Conservation (phyloP, 2,113 vertebrate species). For the Acrocephalus arundinaceus region DNA sequence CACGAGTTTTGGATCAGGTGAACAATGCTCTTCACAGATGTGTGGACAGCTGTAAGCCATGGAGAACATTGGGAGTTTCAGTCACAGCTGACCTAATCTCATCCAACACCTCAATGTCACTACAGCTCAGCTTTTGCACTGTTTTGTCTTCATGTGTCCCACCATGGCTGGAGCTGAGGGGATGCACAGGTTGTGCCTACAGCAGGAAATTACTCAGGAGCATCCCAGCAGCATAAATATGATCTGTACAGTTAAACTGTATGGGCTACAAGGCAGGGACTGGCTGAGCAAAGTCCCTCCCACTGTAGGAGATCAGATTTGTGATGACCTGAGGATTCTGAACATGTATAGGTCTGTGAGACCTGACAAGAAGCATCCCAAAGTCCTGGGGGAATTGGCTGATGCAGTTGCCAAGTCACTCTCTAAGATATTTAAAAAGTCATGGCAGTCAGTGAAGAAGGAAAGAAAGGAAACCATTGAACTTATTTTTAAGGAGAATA, state of each 20-base stretch:
- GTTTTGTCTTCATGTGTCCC: not conserved
- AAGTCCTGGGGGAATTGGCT: not conserved
- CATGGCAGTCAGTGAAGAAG: not conserved
- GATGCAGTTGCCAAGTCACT: not conserved
- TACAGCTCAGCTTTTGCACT: not conserved
- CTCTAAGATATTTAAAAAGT: not conserved
- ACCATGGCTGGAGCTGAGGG: not conserved
- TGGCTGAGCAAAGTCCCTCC: not conserved
- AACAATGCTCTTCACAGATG: not conserved
- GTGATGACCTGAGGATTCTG: not conserved
- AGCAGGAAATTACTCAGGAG: not conserved
- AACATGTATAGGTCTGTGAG: accelerated
- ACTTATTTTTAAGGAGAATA: not conserved
- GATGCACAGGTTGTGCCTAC: not conserved
- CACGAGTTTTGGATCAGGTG: not conserved
- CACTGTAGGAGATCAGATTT: not conserved
- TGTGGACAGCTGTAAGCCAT: not conserved
- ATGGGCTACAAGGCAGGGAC: not conserved
- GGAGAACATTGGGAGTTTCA: not conserved
- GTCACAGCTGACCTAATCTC: not conserved
- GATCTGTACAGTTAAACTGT: not conserved
- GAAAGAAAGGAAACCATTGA: not conserved
- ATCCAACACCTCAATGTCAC: not conserved
- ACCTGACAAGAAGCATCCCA: not conserved
- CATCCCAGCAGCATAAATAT: not conserved